These are phyloP conservation scores for Eumaeus atala DNA, from an alignment of 1,140 invertebrate species.

Conservation along the genomic window DNA sequence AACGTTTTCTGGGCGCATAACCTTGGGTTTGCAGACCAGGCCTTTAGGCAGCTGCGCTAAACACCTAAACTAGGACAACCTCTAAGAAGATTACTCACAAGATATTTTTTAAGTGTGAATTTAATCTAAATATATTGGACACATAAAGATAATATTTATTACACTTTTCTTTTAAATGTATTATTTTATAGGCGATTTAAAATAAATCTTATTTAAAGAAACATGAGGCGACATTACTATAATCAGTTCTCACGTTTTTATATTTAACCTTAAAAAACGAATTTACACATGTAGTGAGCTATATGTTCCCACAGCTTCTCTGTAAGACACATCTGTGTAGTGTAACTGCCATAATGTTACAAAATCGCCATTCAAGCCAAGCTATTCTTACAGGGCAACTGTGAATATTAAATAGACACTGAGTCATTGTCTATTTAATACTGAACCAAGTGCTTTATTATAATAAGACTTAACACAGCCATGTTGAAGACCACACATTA, in stretches of 20 bases:
- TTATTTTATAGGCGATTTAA: slow-evolving; percentile 4
- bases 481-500: slow-evolving; percentile 59
- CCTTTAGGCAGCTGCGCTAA: too few relatives aligned
- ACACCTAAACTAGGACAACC: too few relatives aligned
- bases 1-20: too few relatives aligned
- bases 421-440: neutral
- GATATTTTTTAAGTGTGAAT: too few relatives aligned
- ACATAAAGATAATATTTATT: slow-evolving; percentile 10
- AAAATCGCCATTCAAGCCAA: slow-evolving; percentile 1
- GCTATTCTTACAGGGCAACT: slow-evolving; percentile 64
- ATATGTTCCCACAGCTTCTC: slow-evolving; percentile 58
- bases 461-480: slow-evolving; percentile 7
- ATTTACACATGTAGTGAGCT: slow-evolving; percentile 17
- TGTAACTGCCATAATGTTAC: slow-evolving; percentile 65
- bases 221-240: neutral
- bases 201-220: neutral
- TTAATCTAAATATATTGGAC: neutral
- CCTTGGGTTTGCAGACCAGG: too few relatives aligned
- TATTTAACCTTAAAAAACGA: slow-evolving; percentile 1
- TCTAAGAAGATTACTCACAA: too few relatives aligned
- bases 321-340: slow-evolving; percentile 59
- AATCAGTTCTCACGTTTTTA: neutral
- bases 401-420: slow-evolving; percentile 35
- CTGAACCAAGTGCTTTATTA: neutral
- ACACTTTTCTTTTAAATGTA: slow-evolving; percentile 1